Evolutionary conservation across 2,797 vertebrate genomes (phyloP), one percentile per base, ranked within the genome.

Genomic region (Crenichthys baileyi): DNA sequence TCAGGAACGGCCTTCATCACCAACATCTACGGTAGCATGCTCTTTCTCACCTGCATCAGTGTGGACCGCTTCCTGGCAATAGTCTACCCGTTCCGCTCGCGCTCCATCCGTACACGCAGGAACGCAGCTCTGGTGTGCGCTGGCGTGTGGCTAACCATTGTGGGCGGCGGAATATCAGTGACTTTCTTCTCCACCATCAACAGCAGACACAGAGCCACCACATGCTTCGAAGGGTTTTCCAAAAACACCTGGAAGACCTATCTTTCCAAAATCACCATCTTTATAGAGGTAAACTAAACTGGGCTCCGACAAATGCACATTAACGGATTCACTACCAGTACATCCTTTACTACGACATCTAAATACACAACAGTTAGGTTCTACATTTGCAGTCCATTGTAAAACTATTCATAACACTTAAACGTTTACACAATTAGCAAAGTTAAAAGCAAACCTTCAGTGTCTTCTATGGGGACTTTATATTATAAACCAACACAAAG

Each of bases 41-140:
- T 99, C 72, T 99, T 99, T 92, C 98, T 99, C 85, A 99, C 98
- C 9, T 99, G 98, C 93, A 99, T 99, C 92, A 99, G 97, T 0
- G 97, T 98, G 1, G 98, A 99, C 94, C 97, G 98, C 76, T 99
- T 99, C 90, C 94, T 99, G 29, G 98, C 98, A 0, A 99, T 99
- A 1, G 97, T 99, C 70, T 98, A 99, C 78, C 98, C 98, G 0
- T 98, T 99, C 83, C 94, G 96, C 22, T 99, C 98, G 0, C 97
- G 97, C 79, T 96, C 97, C 79, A 95, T 99, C 71, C 95, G 98
- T 77, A 98, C 97, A 0, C 95, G 97, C 56, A 96, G 95, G 77
- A 99, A 99, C 60, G 97, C 98, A 0, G 97, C 94, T 22, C 92
- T 99, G 20, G 97, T 98, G 78, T 99, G 98, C 0, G 97, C 96